A percentile compares a stretch with the other conserved stretches of the same genome.
These are phyloP conservation scores for Bujurquina vittata DNA, from an alignment of 2,113 vertebrate species.

Conservation along the genomic window DNA sequence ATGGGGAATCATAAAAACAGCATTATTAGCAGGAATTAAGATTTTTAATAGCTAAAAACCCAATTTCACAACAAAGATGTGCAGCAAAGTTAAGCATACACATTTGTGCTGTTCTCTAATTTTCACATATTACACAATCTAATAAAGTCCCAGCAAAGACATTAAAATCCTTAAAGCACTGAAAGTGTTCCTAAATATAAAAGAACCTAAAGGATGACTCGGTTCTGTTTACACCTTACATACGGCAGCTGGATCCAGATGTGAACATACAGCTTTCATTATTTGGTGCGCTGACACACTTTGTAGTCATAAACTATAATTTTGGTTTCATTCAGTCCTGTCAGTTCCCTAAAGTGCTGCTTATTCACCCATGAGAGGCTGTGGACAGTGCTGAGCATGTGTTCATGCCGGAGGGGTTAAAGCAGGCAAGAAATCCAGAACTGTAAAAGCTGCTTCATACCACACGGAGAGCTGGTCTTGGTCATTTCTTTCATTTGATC, in stretches of 20 bases:
- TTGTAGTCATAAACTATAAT: not conserved
- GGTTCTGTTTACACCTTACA: not conserved
- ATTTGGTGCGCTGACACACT: not conserved
- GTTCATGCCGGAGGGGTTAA: not conserved
- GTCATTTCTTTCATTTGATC: not conserved
- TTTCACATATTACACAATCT: not conserved
- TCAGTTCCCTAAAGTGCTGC: not conserved
- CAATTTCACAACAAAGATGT: constrained; percentile 4
- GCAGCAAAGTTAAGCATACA: not conserved
- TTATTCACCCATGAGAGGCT: not conserved
- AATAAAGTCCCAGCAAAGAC: not conserved
- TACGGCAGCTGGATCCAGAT: not conserved
- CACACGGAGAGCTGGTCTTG: not conserved
- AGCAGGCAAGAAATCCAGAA: not conserved
- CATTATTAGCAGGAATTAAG: constrained; percentile 15
- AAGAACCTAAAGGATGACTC: not conserved
- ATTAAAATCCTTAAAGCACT: not conserved
- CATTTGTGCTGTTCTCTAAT: too few relatives aligned
- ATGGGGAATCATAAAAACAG: constrained; percentile 23
- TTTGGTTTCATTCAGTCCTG: too few relatives aligned
- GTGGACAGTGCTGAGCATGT: not conserved
- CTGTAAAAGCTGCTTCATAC: not conserved
- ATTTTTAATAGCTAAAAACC: constrained; percentile 1
- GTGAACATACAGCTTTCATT: not conserved
- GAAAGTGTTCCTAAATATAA: not conserved